phyloP scores from a whole-genome alignment of 2,797 vertebrate genomes.

The Sebastes hopkinsi region DNA sequence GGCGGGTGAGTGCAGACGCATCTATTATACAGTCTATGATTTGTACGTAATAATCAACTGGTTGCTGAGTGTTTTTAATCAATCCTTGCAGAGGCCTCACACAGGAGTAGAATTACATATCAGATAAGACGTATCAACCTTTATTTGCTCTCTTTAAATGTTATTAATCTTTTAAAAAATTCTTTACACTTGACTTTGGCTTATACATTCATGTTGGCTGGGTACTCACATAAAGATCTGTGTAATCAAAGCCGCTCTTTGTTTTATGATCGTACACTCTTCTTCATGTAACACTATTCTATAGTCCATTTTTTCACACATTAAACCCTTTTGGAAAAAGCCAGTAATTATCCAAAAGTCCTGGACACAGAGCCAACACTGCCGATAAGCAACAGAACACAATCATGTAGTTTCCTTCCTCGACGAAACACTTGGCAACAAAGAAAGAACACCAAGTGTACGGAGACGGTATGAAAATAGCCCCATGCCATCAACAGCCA shows the following conservation, averaged over 20 bases:
- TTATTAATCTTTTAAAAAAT: neutral
- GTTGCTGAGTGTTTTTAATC: neutral
- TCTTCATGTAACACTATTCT: slow-evolving; percentile 16
- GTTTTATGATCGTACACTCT: neutral
- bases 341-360: neutral
- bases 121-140: neutral
- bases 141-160: slow-evolving; percentile 5
- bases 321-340: neutral
- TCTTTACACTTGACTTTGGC: neutral
- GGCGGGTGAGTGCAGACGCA: too few relatives aligned
- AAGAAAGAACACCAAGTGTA: slow-evolving; percentile 34
- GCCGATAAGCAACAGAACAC: slow-evolving; percentile 11
- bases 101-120: neutral
- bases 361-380: slow-evolving; percentile 9
- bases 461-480: slow-evolving; percentile 62
- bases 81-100: neutral
- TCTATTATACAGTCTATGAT: too few relatives aligned
- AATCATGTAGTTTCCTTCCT: slow-evolving; percentile 5
- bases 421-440: slow-evolving; percentile 28
- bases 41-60: neutral
- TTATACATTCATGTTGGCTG: neutral
- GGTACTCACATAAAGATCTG: neutral
- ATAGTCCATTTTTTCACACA: slow-evolving; percentile 20
- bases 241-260: neutral
- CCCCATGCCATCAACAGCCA: slow-evolving; percentile 62